Conservation (phyloP, 2,113 vertebrate species). For the Stigmatopora argus region DNA sequence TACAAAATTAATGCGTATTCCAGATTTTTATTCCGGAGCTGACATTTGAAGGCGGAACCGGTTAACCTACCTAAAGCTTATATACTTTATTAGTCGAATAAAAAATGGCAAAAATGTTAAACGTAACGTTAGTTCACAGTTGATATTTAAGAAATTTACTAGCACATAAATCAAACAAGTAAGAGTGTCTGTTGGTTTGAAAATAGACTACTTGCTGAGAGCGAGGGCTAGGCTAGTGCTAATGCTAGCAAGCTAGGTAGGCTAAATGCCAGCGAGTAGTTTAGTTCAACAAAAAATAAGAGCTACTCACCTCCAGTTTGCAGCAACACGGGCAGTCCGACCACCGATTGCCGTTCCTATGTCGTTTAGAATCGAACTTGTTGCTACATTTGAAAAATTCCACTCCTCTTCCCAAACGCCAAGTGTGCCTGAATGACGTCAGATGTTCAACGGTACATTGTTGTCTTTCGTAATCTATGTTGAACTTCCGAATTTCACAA, state of each 20-base stretch:
- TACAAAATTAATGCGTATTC: no score
- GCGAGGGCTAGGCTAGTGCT: not conserved
- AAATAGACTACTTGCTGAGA: not conserved
- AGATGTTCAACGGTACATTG: not conserved
- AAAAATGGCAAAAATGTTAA: no score
- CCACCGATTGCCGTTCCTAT: not conserved
- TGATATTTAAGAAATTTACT: no score
- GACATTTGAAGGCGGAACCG: no score
- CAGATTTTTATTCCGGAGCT: no score
- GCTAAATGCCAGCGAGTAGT: conserved; percentile 1
- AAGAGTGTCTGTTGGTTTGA: not conserved
- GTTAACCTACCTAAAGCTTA: no score
- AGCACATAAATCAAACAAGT: not conserved
- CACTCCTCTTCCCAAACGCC: not conserved
- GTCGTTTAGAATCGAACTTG: not conserved
- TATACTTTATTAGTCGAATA: no score
- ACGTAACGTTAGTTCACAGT: no score
- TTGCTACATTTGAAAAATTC: not conserved
- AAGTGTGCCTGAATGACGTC: not conserved
- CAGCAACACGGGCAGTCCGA: not conserved
- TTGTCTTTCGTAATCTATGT: not conserved
- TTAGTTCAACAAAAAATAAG: conserved; percentile 23
- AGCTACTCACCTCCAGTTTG: conserved; percentile 31
- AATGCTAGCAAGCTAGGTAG: conserved; percentile 3
- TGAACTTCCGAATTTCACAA: conserved; percentile 31